A percentile compares a stretch with the other conserved stretches of the same genome.
These are phyloP conservation scores for Andrena trimmerana DNA, from an alignment of 2,888 invertebrate genomes.

Conservation along the genomic window DNA sequence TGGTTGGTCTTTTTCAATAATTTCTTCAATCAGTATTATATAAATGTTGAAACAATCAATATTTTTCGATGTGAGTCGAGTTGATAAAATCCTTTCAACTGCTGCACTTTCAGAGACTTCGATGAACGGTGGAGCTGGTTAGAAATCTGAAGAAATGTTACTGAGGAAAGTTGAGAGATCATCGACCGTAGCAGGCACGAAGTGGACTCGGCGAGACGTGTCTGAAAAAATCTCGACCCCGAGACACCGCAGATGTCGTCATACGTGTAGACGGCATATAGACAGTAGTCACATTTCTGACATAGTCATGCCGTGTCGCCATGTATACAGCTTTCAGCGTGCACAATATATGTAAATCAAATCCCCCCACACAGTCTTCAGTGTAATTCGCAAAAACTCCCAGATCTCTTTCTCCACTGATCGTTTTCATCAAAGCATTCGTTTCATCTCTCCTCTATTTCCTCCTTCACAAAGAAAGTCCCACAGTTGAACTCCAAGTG, in stretches of 20 bases:
- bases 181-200: conserved; percentile 45
- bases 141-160: conserved; percentile 26
- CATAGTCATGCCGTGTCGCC: conserved; percentile 15
- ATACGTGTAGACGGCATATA: conserved; percentile 16
- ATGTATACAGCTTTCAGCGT: neutral
- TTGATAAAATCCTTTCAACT: neutral
- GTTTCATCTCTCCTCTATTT: neutral
- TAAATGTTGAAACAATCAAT: neutral
- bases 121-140: neutral
- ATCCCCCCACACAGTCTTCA: neutral
- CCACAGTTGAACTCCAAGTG: neutral
- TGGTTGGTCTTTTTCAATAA: neutral
- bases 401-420: neutral
- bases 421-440: neutral
- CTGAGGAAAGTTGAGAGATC: conserved; percentile 38
- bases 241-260: conserved; percentile 46
- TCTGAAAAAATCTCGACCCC: conserved; percentile 45
- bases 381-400: neutral
- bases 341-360: conserved; percentile 1
- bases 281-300: conserved; percentile 26
- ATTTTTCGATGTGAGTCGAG: neutral
- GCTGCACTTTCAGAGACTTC: neutral
- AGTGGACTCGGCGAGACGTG: conserved; percentile 39
- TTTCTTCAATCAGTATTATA: neutral
- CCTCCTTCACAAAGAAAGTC: neutral